phyloP scores from a whole-genome alignment of 2,888 invertebrate species.

The Trichogramma evanescens region DNA sequence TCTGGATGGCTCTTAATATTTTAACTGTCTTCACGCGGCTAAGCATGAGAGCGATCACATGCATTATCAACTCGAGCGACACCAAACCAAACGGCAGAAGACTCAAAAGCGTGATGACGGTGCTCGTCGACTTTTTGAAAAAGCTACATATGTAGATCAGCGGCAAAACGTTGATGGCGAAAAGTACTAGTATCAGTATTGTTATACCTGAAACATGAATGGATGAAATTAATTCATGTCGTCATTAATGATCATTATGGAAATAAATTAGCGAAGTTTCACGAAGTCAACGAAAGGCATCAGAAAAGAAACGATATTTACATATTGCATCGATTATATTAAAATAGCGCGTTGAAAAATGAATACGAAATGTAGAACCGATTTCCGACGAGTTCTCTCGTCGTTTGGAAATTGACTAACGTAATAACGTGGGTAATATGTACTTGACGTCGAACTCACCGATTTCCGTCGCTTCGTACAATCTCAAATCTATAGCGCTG shows the following conservation, averaged over 20 bases:
- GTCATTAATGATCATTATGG: too few relatives aligned
- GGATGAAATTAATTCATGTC: not conserved
- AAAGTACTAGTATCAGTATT: conserved; percentile 62
- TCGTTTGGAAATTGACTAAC: too few relatives aligned
- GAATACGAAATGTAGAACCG: too few relatives aligned
- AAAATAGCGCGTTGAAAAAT: too few relatives aligned
- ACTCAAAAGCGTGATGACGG: conserved; percentile 31
- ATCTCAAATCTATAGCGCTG: conserved; percentile 27
- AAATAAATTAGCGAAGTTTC: too few relatives aligned
- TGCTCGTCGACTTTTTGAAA: conserved; percentile 32
- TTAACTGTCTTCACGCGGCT: conserved; percentile 13
- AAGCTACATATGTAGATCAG: conserved; percentile 39
- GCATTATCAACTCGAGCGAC: conserved; percentile 32
- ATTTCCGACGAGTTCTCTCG: too few relatives aligned
- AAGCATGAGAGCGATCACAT: conserved; percentile 23
- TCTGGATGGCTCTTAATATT: conserved; percentile 33
- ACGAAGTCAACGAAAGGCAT: too few relatives aligned
- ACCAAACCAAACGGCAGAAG: conserved; percentile 33
- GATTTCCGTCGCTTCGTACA: conserved; percentile 43
- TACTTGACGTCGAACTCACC: conserved; percentile 34
- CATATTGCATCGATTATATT: too few relatives aligned
- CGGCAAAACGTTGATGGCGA: conserved; percentile 58
- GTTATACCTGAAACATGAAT: conserved; percentile 44
- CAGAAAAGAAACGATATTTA: too few relatives aligned
- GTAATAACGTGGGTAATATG: too few relatives aligned